These are phyloP conservation scores for Zaprionus ornatus DNA, from an alignment of 1,140 invertebrate genomes.

Conservation along the genomic window DNA sequence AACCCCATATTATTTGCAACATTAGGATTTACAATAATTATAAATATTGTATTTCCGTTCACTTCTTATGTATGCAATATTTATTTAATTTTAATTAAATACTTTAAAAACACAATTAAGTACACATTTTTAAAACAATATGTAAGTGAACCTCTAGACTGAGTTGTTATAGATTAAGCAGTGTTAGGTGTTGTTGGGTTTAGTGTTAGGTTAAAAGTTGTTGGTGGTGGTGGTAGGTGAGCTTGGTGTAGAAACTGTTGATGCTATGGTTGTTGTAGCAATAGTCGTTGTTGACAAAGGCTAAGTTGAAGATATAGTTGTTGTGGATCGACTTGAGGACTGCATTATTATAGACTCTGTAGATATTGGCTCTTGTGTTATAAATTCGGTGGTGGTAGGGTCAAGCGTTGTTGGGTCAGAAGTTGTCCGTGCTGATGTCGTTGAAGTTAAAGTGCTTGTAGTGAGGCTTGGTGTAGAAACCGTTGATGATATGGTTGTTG, in stretches of 20 bases:
- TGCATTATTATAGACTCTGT: too few species aligned
- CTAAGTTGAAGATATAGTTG: neutral
- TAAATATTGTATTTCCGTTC: too few species aligned
- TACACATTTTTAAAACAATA: too few species aligned
- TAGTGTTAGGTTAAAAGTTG: neutral
- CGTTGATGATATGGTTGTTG: neutral
- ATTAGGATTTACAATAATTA: too few species aligned
- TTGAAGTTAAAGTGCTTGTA: neutral
- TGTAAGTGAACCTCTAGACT: too few species aligned
- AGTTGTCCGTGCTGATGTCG: neutral
- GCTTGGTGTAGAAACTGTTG: neutral
- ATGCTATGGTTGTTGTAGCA: neutral
- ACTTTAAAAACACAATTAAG: too few species aligned
- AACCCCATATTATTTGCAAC: too few species aligned
- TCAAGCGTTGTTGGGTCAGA: neutral
- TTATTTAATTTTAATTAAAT: too few species aligned
- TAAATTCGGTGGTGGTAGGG: neutral
- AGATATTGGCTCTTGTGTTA: too few species aligned
- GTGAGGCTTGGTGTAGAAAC: neutral
- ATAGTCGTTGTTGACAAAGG: neutral
- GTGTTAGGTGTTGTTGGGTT: neutral
- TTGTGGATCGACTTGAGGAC: too few species aligned
- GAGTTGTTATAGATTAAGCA: neutral
- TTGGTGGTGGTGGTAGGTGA: neutral
- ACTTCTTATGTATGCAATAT: too few species aligned